Base-by-base conservation (phyloP, 2,888 invertebrate species). In the Rhingia rostrata region DNA sequence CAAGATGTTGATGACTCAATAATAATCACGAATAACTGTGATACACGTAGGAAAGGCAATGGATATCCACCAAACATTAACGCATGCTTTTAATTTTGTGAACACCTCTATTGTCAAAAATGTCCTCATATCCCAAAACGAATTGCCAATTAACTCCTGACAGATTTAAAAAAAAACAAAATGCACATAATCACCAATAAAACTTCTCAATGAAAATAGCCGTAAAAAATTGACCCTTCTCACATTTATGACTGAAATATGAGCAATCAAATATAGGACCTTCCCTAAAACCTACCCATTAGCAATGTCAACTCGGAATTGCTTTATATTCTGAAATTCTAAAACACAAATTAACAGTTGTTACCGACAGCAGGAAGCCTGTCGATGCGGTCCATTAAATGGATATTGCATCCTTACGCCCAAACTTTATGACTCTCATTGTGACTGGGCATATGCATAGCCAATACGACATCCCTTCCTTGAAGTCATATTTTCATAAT, bases 371-470 rank as follows among this genome's bases (percentile, higher is more conserved):
- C 60, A 82, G 74, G 80, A 80, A 70, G 74, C 54, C 49, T 30
- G 47, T 39, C 79, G 83, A 74, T 75, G 74, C 80, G 84, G 80
- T 75, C 39, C 80, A 84, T 84, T 84, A 84, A 84, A 80, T 74
- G 54, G 80, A 60, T 80, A 74, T 70, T 70, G 69, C 74, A 80
- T 75, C 84, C 66, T 75, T 74, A 70, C 60, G 84, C 66, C 84
- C 74, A 69, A 33, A 61, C 53, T 84, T 84, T 84, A 80, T 70
- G 84, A 54, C 69, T 74, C 58, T 51, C 56, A 53, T 53, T 69
- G 9, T 30, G 22, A 49, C 32, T n/a, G 41, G 22, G 4, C 39
- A 54, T 47, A 39, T 9, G 22, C 22, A 22, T 22, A 22, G 22
- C 22, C 22, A 22, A 22, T 22, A n/a, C 14, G 10, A 3, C 12